Conservation (phyloP, 30 jellyfish, hydroid and myxozoan genomes). For the Hydractinia echinata region DNA sequence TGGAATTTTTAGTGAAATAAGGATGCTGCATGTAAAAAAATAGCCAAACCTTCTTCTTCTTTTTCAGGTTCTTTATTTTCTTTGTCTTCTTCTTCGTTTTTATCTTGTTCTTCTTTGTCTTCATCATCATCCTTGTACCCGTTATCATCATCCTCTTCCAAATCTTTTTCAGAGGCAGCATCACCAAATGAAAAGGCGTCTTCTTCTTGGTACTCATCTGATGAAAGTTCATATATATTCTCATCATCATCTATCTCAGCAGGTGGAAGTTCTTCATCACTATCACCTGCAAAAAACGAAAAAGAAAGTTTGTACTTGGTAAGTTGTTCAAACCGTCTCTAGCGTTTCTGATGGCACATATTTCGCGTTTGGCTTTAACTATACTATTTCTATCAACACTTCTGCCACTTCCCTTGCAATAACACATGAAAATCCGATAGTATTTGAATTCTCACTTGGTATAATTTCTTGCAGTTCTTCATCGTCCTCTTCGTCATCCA, state of each 20-base stretch:
- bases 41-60: not conserved
- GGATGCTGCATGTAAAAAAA: not conserved
- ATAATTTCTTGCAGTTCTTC: not conserved
- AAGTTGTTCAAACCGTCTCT: not conserved
- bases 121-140: not conserved
- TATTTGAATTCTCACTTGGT: not conserved
- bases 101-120: not conserved
- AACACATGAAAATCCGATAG: not conserved
- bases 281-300: slow-evolving; percentile 20
- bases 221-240: slow-evolving; percentile 1
- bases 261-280: slow-evolving; percentile 10
- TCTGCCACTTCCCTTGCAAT: too few species aligned
- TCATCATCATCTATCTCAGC: not conserved
- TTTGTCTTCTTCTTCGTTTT: not conserved
- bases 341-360: too few species aligned
- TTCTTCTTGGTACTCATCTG: not conserved
- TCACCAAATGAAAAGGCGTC: slow-evolving; percentile 22
- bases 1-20: too few species aligned
- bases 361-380: too few species aligned
- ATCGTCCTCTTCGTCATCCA: not conserved
- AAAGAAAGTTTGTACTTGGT: not conserved
- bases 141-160: not conserved
- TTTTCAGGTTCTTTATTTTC: not conserved
- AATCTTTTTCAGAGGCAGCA: slow-evolving; percentile 21
- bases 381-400: too few species aligned